A percentile compares a stretch with the other conserved stretches of the same genome.
Conservation (phyloP, 1,140 invertebrate genomes). For the Micrasema minimum region DNA sequence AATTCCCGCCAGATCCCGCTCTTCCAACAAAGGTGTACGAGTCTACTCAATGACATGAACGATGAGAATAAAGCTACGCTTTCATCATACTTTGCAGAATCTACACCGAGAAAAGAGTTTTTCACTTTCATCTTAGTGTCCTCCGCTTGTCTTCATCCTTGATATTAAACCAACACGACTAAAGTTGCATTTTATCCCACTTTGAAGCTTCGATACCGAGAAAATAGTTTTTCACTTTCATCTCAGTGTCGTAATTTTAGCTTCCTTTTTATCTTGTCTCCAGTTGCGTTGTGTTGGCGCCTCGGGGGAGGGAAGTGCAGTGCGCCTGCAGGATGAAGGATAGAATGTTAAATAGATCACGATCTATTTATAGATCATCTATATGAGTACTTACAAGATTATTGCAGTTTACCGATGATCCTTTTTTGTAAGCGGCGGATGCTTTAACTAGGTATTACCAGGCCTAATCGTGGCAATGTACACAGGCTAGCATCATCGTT, state of each 20-base stretch:
- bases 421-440: not conserved
- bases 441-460: not conserved
- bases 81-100: not conserved
- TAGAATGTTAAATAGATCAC: conserved; percentile 30
- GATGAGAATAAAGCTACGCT: not conserved
- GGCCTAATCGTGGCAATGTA: not conserved
- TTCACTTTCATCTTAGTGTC: conserved; percentile 1
- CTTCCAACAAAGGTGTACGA: too few relatives aligned
- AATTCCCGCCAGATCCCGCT: not conserved
- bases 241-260: not conserved
- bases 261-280: not conserved
- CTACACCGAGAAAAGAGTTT: not conserved
- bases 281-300: not conserved
- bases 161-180: too few relatives aligned
- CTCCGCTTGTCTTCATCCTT: too few relatives aligned
- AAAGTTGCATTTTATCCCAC: too few relatives aligned
- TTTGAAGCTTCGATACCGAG: not conserved
- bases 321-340: not conserved
- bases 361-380: conserved; percentile 15
- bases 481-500: not conserved
- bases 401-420: not conserved
- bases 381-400: not conserved
- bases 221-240: not conserved
- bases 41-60: not conserved
- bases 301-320: not conserved